Conservation (phyloP, 2,888 invertebrate species). For the Liposcelis brunnea region DNA sequence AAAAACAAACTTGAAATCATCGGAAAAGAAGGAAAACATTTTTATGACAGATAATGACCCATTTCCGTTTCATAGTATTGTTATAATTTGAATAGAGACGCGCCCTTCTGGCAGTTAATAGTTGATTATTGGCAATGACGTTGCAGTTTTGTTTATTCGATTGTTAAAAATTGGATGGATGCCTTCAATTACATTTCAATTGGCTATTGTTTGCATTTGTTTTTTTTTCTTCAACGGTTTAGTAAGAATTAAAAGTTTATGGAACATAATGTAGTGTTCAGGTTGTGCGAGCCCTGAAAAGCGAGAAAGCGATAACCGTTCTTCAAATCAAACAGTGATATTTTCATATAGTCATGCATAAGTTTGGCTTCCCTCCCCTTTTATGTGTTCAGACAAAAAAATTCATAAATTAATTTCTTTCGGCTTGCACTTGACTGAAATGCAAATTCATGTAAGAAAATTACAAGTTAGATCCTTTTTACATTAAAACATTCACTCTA, state of each 20-base stretch:
- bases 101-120: constrained; percentile 7
- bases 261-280: not conserved
- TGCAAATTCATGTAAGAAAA: no score
- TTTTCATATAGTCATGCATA: no score
- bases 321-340: no score
- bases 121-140: constrained; percentile 7
- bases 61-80: constrained; percentile 9
- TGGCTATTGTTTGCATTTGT: constrained; percentile 8
- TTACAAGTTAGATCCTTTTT: no score
- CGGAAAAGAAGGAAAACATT: no score
- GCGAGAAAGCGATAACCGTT: not conserved
- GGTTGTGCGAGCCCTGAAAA: not conserved
- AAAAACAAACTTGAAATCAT: no score
- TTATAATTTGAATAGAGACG: constrained; percentile 10
- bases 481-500: no score
- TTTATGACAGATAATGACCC: not conserved
- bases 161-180: not conserved
- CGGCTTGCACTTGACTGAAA: no score
- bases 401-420: no score
- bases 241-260: no score
- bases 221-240: not conserved
- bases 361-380: no score
- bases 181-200: not conserved
- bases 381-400: no score
- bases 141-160: constrained; percentile 6